Evolutionary conservation across 2,113 vertebrate genomes (phyloP), one percentile per base, ranked within the genome.

Genomic region (Propithecus coquereli): DNA sequence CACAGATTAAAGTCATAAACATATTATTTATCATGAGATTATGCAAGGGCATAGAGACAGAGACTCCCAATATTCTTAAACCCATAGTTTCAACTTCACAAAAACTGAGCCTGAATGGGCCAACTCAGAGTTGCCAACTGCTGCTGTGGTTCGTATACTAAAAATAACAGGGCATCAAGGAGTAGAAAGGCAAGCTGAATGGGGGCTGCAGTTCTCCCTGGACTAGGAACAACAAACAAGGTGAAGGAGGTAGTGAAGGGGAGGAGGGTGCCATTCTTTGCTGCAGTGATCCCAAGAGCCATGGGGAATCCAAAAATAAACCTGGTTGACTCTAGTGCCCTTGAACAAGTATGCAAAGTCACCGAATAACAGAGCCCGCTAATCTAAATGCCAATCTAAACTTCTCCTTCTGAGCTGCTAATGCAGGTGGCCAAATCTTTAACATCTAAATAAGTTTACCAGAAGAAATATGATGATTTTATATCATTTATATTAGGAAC

Each of bases 301-400:
- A 5, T 13, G 89, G 76, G 91, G 94, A 97, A 98, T 98, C 98
- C 98, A 98, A 98, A 98, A 99, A 98, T 98, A 98, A 98, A 98
- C 90, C 47, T 97, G 97, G 94, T 98, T 97, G 98, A 98, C 97
- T 97, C 94, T 34, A 94, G 97, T 97, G 98, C 97, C 98, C 98
- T 98, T 98, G 98, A 98, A 97, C 95, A 98, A 97, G 97, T 98
- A 97, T 97, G 94, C 63, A 94, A 96, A 94, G 96, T 96, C 97
- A 97, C 80, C 70, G 47, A 93, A 71, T 97, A 97, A 95, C n/a
- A 4, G 93, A 96, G 96, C 97, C 97, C 97, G 91, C 93, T 74
- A 87, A 96, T 97, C 74, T 95, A 98, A 98, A 98, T 97, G 97
- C 93, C 82, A 98, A 96, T 87, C 95, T 94, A 93, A 87, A 93